A percentile compares a stretch with the other conserved stretches of the same genome.
phyloP scores from a whole-genome alignment of 2,113 vertebrate genomes.

The Acanthochromis polyacanthus region DNA sequence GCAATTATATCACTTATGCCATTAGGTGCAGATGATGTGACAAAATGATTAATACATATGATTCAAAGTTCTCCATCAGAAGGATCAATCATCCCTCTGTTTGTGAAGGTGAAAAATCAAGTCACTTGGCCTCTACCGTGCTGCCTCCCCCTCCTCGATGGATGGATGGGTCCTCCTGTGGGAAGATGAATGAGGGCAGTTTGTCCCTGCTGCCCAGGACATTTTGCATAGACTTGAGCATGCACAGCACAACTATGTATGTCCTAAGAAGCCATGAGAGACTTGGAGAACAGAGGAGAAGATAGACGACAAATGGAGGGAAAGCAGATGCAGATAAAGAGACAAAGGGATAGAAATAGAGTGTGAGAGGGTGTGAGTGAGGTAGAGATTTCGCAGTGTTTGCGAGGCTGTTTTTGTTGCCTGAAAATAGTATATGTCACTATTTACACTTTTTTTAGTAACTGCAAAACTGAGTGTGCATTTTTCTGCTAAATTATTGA shows the following conservation, averaged over 20 bases:
- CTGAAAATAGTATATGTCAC: no score
- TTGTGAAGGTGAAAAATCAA: slow-evolving; percentile 55
- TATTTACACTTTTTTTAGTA: no score
- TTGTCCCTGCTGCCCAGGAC: slow-evolving; percentile 64
- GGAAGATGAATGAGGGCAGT: slow-evolving; percentile 74
- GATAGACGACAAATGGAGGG: slow-evolving; percentile 9
- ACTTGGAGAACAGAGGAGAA: slow-evolving; percentile 24
- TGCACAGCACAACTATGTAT: slow-evolving; percentile 15
- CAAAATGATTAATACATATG: slow-evolving; percentile 43
- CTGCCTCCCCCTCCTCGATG: slow-evolving; percentile 44
- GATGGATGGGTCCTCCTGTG: slow-evolving; percentile 64
- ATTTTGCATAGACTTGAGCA: slow-evolving; percentile 48
- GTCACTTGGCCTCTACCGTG: slow-evolving; percentile 39
- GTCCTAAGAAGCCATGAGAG: slow-evolving; percentile 35
- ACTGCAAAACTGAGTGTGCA: no score
- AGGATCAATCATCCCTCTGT: slow-evolving; percentile 51
- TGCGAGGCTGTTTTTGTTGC: no score
- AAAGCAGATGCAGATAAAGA: slow-evolving; percentile 21
- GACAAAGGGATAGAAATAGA: not conserved
- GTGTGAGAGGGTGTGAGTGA: not conserved
- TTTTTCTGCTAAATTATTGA: no score
- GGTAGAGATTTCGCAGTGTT: slow-evolving; percentile 32
- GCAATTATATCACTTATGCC: slow-evolving; percentile 3
- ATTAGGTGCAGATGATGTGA: slow-evolving; percentile 51
- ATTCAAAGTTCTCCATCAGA: slow-evolving; percentile 32